Conservation (phyloP, 2,797 vertebrate species). For the Buphagus erythrorhynchus region DNA sequence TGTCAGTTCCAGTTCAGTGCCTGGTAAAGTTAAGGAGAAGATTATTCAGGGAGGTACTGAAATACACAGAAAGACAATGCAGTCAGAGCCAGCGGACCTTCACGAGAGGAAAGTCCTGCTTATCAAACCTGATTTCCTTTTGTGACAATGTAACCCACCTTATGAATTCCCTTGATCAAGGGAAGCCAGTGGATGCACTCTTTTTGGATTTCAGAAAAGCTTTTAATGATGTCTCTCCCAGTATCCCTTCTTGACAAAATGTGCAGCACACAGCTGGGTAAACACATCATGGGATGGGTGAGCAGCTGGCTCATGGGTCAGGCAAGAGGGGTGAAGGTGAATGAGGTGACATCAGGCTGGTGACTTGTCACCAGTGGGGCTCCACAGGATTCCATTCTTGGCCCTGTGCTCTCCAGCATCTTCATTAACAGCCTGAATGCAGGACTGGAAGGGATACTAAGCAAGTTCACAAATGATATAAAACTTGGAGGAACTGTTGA, state of each 20-base stretch:
- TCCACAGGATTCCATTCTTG: not conserved
- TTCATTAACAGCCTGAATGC: not conserved
- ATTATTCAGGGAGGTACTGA: rapidly evolving
- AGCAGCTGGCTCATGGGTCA: too few species aligned
- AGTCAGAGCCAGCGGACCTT: not conserved
- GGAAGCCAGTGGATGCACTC: not conserved
- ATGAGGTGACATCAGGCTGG: too few species aligned
- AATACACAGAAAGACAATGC: not conserved
- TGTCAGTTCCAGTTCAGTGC: too few species aligned
- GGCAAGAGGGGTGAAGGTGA: too few species aligned
- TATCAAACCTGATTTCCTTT: not conserved
- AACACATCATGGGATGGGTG: too few species aligned
- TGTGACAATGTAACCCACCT: too few species aligned
- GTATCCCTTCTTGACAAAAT: not conserved
- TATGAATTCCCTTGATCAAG: not conserved
- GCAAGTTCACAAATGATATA: not conserved
- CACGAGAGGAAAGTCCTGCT: not conserved
- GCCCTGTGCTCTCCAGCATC: not conserved
- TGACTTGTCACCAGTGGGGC: too few species aligned
- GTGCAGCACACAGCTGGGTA: not conserved
- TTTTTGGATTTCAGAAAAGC: not conserved
- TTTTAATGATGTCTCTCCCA: not conserved
- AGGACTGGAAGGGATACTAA: not conserved
- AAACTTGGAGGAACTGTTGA: not conserved
- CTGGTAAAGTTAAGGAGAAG: not conserved